Evolutionary conservation across 2,888 invertebrate genomes (phyloP).

Genomic region (Patella caerulea): DNA sequence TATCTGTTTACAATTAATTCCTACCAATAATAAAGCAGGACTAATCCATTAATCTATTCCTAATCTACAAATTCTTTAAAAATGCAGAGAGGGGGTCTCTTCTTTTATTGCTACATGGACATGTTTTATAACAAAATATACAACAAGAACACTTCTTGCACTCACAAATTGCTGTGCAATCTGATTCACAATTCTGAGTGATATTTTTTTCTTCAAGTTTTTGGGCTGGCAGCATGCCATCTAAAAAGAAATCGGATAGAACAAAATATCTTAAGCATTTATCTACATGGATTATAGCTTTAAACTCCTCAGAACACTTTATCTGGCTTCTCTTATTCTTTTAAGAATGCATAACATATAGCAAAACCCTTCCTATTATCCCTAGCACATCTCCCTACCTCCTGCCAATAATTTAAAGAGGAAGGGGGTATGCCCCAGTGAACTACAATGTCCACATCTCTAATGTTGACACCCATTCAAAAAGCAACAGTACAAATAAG

Average conservation of each 20-base stretch:
- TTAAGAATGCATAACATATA: constrained; percentile 23
- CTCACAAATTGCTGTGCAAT: no score
- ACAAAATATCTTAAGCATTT: neutral
- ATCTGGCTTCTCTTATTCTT: neutral
- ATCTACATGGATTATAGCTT: neutral
- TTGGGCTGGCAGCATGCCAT: no score
- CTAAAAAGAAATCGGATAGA: neutral
- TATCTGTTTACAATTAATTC: no score
- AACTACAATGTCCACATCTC: constrained; percentile 32
- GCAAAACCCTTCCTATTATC: constrained; percentile 24
- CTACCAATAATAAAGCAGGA: no score
- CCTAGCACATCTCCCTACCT: constrained; percentile 29
- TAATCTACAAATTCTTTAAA: no score
- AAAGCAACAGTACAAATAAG: constrained; percentile 36
- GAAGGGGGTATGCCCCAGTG: constrained; percentile 32
- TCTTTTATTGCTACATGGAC: constrained; percentile 6
- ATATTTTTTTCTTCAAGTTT: no score
- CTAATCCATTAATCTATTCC: no score
- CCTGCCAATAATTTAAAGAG: constrained; percentile 34
- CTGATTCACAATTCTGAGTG: no score
- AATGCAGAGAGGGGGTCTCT: neutral
- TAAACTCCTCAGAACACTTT: neutral
- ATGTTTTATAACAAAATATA: constrained; percentile 17
- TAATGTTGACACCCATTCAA: constrained; percentile 39
- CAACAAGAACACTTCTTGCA: constrained; percentile 24